phyloP scores from a whole-genome alignment of 2,797 vertebrate genomes.

The Acipenser ruthenus region DNA sequence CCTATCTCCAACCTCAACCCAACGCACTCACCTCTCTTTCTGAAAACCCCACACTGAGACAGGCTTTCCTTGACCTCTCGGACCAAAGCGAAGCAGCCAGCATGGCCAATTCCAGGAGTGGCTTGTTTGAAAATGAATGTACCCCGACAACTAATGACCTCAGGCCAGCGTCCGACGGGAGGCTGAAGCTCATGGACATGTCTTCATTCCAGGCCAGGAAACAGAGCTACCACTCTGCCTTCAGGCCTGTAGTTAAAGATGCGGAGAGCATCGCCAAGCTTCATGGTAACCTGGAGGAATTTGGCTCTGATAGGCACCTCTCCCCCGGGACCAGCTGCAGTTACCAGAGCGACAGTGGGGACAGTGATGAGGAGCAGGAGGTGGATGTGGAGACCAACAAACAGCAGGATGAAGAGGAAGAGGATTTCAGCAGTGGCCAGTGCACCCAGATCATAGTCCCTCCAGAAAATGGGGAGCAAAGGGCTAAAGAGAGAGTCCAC shows the following conservation, averaged over 20 bases:
- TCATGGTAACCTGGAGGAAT: slow-evolving; percentile 57
- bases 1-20: slow-evolving; percentile 86
- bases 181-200: slow-evolving; percentile 65
- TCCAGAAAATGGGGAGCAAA: slow-evolving; percentile 18
- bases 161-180: slow-evolving; percentile 57
- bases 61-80: slow-evolving; percentile 84
- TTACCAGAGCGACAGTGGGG: slow-evolving; percentile 74
- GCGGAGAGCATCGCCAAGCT: slow-evolving; percentile 85
- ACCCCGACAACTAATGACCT: slow-evolving; percentile 50
- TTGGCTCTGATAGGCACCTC: slow-evolving; percentile 41
- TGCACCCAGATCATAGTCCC: slow-evolving; percentile 39
- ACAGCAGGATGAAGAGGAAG: slow-evolving; percentile 67
- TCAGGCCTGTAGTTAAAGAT: slow-evolving; percentile 86
- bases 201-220: slow-evolving; percentile 58
- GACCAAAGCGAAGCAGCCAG: slow-evolving; percentile 57
- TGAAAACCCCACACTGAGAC: slow-evolving; percentile 65
- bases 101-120: slow-evolving; percentile 38
- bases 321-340: slow-evolving; percentile 78
- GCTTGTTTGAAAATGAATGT: slow-evolving; percentile 69
- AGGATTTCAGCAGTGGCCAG: slow-evolving; percentile 39
- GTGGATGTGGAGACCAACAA: slow-evolving; percentile 68
- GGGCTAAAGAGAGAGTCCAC: slow-evolving; percentile 26
- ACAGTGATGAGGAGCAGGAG: slow-evolving; percentile 64
- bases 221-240: slow-evolving; percentile 80
- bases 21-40: slow-evolving; percentile 63